These are phyloP conservation scores for Smithornis capensis DNA, from an alignment of 2,113 vertebrate genomes.

Conservation along the genomic window DNA sequence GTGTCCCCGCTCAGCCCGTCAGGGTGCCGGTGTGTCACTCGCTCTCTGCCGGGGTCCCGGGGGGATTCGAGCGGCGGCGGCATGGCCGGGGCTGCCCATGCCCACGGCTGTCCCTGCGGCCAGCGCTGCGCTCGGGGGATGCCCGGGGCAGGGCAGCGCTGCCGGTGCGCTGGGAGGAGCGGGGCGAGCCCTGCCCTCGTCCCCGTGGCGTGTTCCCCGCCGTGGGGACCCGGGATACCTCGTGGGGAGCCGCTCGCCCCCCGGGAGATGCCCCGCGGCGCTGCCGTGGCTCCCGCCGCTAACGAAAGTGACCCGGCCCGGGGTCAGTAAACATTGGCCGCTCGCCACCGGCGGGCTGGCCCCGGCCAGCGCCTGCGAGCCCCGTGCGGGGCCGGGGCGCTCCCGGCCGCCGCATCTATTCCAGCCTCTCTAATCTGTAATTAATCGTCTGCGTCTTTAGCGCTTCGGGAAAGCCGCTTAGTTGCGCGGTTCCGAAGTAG, in stretches of 20 bases:
- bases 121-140: neutral
- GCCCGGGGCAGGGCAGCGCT: neutral
- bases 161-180: neutral
- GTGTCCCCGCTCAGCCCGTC: neutral
- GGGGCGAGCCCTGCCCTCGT: neutral
- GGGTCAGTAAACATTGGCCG: slow-evolving; percentile 43
- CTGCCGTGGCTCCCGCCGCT: neutral
- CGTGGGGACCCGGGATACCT: neutral
- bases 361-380: neutral
- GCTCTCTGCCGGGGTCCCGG: neutral
- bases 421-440: neutral
- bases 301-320: neutral
- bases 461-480: neutral
- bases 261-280: neutral
- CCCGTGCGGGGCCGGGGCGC: neutral
- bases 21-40: neutral
- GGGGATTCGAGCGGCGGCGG: neutral
- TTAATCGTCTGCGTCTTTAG: neutral
- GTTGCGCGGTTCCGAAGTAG: neutral
- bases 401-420: neutral
- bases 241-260: neutral
- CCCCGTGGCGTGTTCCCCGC: accelerated
- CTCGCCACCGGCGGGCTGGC: neutral
- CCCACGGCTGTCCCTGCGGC: neutral
- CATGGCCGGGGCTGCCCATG: neutral